Percentiles rank a stretch among this genome's conserved stretches.
Evolutionary conservation across 2,797 vertebrate genomes (phyloP).

Genomic region (Fistularia tabacaria): DNA sequence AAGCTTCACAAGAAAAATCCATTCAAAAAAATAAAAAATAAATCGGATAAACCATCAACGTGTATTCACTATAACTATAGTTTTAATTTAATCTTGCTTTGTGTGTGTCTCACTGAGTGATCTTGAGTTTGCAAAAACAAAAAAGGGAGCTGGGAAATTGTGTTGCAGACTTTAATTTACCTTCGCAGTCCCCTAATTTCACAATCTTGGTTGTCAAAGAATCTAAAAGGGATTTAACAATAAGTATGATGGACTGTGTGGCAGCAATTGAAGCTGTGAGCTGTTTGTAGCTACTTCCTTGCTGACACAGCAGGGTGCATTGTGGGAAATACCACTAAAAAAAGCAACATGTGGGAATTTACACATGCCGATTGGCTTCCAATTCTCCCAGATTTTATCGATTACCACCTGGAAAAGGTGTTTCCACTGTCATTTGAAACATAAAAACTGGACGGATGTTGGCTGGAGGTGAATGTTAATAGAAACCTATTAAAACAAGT

Average conservation of each 20-base stretch:
- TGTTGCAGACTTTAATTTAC: slow-evolving; percentile 44
- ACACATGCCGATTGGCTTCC: slow-evolving; percentile 22
- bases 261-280: slow-evolving; percentile 52
- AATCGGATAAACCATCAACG: too few species aligned
- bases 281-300: slow-evolving; percentile 53
- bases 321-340: slow-evolving; percentile 52
- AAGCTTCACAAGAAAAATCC: slow-evolving; percentile 1
- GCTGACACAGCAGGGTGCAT: slow-evolving; percentile 63
- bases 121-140: slow-evolving; percentile 19
- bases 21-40: slow-evolving; percentile 10
- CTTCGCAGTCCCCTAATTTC: slow-evolving; percentile 40
- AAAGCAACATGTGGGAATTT: slow-evolving; percentile 51
- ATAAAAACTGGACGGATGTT: too few species aligned
- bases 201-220: slow-evolving; percentile 37
- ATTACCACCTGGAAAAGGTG: slow-evolving; percentile 24
- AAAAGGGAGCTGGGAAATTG: slow-evolving; percentile 14
- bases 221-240: slow-evolving; percentile 60
- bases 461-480: too few species aligned
- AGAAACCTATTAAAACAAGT: too few species aligned
- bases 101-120: neutral
- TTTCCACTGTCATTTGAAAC: neutral
- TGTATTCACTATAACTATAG: too few species aligned
- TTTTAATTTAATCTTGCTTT: too few species aligned
- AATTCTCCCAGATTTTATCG: slow-evolving; percentile 29
- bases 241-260: slow-evolving; percentile 51